Evolutionary conservation across 2,888 invertebrate genomes (phyloP).

Genomic region (Galeruca laticollis): DNA sequence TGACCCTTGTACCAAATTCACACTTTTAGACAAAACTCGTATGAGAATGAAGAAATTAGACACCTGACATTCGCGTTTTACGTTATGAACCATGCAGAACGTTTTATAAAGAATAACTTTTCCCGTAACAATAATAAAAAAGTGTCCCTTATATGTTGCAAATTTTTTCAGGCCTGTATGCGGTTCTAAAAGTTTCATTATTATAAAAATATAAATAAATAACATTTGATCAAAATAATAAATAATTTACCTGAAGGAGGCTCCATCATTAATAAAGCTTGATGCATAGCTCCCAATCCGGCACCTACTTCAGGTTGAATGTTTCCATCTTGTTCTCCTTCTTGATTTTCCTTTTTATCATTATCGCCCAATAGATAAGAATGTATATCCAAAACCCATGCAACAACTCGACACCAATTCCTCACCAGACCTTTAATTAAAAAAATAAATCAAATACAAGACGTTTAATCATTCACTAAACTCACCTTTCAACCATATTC

Average conservation of each 20-base stretch:
- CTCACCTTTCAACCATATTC: slow-evolving; percentile 86
- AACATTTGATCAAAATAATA: not conserved
- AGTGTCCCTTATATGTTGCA: no score
- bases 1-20: no score
- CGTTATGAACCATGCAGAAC: no score
- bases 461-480: not conserved
- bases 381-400: slow-evolving; percentile 87
- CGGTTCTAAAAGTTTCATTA: no score
- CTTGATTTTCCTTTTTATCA: slow-evolving; percentile 61
- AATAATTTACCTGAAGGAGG: slow-evolving; percentile 65
- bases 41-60: no score
- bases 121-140: no score
- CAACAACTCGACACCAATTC: slow-evolving; percentile 87
- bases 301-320: slow-evolving; percentile 61
- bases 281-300: slow-evolving; percentile 84
- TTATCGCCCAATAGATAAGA: slow-evolving; percentile 90
- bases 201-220: slow-evolving; percentile 17
- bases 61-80: no score
- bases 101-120: no score
- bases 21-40: no score
- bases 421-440: slow-evolving; percentile 73
- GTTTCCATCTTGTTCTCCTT: slow-evolving; percentile 52
- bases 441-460: not conserved
- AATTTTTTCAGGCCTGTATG: no score
- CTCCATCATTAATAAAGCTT: slow-evolving; percentile 89